Evolutionary conservation across 2,797 vertebrate genomes (phyloP).

Genomic region (Hozukius guyotensis): DNA sequence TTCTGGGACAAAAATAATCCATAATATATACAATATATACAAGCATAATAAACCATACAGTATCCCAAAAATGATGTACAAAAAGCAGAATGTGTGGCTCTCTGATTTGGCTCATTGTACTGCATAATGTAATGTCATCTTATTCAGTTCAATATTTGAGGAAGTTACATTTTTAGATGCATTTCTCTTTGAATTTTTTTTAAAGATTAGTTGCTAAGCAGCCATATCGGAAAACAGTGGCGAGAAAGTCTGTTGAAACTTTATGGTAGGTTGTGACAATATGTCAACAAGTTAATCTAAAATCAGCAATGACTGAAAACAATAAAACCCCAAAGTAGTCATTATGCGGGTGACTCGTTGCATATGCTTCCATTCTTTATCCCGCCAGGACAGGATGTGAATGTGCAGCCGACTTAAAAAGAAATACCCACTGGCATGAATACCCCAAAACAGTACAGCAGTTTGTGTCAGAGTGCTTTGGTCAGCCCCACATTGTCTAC

Average conservation of each 20-base stretch:
- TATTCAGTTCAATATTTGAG: not conserved
- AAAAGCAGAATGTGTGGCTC: not conserved
- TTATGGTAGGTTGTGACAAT: conserved; percentile 34
- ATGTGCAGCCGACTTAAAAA: conserved; percentile 50
- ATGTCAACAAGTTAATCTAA: conserved; percentile 68
- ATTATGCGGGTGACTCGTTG: conserved; percentile 64
- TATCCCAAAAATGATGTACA: not conserved
- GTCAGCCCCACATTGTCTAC: conserved; percentile 63
- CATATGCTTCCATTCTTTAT: conserved; percentile 54
- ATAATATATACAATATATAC: conserved; percentile 51
- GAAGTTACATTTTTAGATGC: not conserved
- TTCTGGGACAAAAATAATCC: conserved; percentile 62
- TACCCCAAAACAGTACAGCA: conserved; percentile 53
- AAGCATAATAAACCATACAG: conserved; percentile 12
- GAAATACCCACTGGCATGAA: conserved; percentile 53
- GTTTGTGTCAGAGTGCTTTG: conserved; percentile 62
- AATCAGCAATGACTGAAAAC: conserved; percentile 65
- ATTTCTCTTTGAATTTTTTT: not conserved
- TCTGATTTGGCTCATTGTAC: not conserved
- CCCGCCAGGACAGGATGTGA: conserved; percentile 47
- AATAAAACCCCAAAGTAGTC: conserved; percentile 58
- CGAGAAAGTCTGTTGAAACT: conserved; percentile 14
- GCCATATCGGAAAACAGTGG: not conserved
- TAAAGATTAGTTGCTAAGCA: not conserved
- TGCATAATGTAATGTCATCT: not conserved